Percentiles rank a stretch among this genome's conserved stretches.
Conservation (phyloP, 1,140 invertebrate genomes). For the Drosophila arawakana region DNA sequence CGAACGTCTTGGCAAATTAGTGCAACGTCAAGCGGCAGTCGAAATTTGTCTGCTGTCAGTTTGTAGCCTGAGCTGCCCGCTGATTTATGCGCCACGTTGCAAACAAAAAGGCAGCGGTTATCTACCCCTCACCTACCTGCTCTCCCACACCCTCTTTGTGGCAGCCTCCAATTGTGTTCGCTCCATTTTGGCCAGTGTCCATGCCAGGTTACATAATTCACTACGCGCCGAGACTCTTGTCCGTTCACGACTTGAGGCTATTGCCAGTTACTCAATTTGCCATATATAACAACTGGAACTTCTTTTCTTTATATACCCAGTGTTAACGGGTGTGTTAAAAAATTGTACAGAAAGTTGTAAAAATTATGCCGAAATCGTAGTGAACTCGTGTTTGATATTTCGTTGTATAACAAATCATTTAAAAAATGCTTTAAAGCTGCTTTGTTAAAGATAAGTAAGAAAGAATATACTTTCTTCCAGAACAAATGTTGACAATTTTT, state of each 20-base stretch:
- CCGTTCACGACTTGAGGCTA: conserved; percentile 69
- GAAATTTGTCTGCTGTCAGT: conserved; percentile 80
- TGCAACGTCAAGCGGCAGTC: conserved; percentile 73
- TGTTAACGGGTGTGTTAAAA: too few relatives aligned
- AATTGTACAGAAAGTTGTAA: too few relatives aligned
- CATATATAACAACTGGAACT: conserved; percentile 65
- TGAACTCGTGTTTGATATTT: too few relatives aligned
- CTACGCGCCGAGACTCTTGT: conserved; percentile 37
- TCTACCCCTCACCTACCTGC: neutral
- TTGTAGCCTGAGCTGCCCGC: conserved; percentile 66
- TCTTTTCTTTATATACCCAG: conserved; percentile 20
- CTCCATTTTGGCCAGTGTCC: conserved; percentile 52
- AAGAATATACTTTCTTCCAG: too few relatives aligned
- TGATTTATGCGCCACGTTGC: conserved; percentile 75
- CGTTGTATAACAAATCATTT: too few relatives aligned
- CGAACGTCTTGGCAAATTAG: conserved; percentile 80
- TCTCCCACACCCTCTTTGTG: conserved; percentile 15
- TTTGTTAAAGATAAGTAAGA: too few relatives aligned
- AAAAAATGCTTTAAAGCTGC: too few relatives aligned
- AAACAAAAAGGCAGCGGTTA: conserved; percentile 43
- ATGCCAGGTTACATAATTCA: conserved; percentile 75
- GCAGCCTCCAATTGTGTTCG: conserved; percentile 58
- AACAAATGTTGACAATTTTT: too few relatives aligned
- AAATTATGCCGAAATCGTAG: too few relatives aligned
- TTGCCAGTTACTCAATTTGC: conserved; percentile 79